phyloP scores from a whole-genome alignment of 23 tunicate genomes.

The Oikopleura dioica region DNA sequence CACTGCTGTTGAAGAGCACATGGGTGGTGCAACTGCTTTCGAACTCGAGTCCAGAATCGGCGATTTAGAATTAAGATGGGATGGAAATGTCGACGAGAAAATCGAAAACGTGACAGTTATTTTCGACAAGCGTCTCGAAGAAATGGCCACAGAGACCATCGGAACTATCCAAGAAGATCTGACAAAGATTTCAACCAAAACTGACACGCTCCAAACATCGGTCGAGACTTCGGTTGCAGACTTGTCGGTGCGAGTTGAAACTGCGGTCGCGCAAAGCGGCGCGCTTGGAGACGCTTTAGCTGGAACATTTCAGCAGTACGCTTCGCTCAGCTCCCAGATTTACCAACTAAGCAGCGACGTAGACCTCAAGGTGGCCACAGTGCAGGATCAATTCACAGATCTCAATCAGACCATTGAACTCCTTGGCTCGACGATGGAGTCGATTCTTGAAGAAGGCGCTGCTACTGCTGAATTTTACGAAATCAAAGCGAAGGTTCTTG shows the following conservation, averaged over 20 bases:
- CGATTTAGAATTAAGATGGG: neutral
- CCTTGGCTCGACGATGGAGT: too few species aligned
- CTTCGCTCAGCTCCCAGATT: neutral
- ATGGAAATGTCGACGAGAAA: neutral
- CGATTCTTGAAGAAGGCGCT: too few species aligned
- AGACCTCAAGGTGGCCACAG: neutral
- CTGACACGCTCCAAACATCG: neutral
- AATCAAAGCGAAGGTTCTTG: too few species aligned
- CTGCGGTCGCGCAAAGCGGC: neutral
- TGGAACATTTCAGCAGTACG: neutral
- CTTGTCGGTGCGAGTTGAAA: neutral
- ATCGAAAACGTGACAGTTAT: neutral
- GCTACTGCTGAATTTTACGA: too few species aligned
- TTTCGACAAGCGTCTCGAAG: neutral
- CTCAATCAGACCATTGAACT: neutral
- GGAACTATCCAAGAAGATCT: neutral
- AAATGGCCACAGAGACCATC: neutral
- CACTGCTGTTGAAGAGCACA: too few species aligned
- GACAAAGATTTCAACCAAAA: neutral
- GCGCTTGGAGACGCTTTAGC: neutral
- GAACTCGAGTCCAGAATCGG: neutral
- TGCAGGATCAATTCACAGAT: neutral
- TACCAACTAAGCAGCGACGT: neutral
- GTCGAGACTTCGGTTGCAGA: neutral
- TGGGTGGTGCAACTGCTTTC: neutral